phyloP scores from a whole-genome alignment of 2,113 vertebrate genomes.

The Oncorhynchus masou region DNA sequence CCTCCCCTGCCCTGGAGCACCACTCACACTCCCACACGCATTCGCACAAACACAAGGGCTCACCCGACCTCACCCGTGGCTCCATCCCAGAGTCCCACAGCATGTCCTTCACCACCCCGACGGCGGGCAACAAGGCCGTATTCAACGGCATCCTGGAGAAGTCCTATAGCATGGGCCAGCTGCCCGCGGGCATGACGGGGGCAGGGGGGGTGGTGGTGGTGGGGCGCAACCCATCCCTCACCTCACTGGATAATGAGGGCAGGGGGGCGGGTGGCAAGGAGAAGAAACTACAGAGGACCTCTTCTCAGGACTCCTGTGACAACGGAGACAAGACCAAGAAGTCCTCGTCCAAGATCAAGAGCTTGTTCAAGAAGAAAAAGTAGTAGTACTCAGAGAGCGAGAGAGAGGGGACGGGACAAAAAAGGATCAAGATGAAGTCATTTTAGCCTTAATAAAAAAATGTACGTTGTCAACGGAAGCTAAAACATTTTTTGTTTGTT shows the following conservation, averaged over 20 bases:
- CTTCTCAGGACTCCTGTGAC: constrained; percentile 88
- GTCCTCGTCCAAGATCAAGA: constrained; percentile 95
- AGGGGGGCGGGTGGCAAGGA: constrained; percentile 76
- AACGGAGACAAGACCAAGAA: constrained; percentile 92
- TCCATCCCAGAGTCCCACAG: constrained; percentile 85
- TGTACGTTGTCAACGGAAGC: constrained; percentile 61
- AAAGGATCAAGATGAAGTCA: constrained; percentile 17
- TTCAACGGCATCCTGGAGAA: constrained; percentile 98
- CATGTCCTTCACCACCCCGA: constrained; percentile 70
- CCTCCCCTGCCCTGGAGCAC: constrained; percentile 71
- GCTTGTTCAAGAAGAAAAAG: constrained; percentile 94
- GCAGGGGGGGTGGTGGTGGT: constrained; percentile 76
- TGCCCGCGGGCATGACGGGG: constrained; percentile 76
- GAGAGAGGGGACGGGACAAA: no score
- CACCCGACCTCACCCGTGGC: constrained; percentile 82
- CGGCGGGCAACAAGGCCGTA: constrained; percentile 76
- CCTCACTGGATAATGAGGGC: constrained; percentile 82
- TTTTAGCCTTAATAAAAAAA: constrained; percentile 63
- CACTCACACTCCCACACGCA: constrained; percentile 54
- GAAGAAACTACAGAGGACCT: constrained; percentile 83
- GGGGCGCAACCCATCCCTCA: constrained; percentile 82
- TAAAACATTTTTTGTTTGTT: constrained; percentile 47
- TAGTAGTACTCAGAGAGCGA: constrained; percentile 35
- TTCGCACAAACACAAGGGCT: constrained; percentile 70
- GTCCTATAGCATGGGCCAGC: constrained; percentile 93